Conservation (phyloP, 37 sponge, comb jelly and placozoan genomes). For the Cliona cf. orientalis region DNA sequence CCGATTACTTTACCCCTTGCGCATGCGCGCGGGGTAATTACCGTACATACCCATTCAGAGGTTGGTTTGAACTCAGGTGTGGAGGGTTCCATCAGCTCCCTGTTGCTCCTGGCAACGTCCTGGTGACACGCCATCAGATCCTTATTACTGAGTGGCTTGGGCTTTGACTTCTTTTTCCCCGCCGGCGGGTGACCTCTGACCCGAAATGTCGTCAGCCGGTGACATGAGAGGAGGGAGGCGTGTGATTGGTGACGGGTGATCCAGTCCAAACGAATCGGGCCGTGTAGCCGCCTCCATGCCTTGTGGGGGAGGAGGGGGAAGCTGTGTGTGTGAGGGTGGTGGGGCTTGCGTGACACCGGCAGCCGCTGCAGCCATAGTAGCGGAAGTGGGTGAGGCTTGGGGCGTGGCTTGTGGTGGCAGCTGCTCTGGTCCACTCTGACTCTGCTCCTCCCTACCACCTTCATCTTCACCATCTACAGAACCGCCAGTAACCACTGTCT, state of each 20-base stretch:
- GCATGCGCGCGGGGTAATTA: too few relatives aligned
- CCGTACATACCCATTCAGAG: slow-evolving; percentile 80
- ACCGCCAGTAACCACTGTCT: too few relatives aligned
- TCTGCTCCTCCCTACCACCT: not conserved
- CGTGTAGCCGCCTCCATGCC: not conserved
- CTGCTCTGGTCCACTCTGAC: too few relatives aligned
- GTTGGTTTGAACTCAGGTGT: slow-evolving; percentile 82
- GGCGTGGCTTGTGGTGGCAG: too few relatives aligned
- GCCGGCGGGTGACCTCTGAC: too few relatives aligned
- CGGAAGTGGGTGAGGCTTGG: not conserved
- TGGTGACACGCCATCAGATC: slow-evolving; percentile 56
- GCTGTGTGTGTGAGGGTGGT: not conserved
- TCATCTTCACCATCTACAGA: not conserved
- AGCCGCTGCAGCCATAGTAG: not conserved
- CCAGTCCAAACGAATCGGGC: not conserved
- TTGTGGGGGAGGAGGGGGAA: not conserved
- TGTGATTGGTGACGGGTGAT: too few relatives aligned
- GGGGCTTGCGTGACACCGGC: too few relatives aligned
- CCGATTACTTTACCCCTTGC: too few relatives aligned
- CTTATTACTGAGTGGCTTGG: slow-evolving; percentile 9
- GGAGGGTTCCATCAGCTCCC: slow-evolving; percentile 62
- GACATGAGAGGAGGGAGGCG: too few relatives aligned
- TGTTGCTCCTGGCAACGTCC: slow-evolving; percentile 55
- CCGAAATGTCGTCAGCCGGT: too few relatives aligned
- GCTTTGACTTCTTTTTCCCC: slow-evolving; percentile 8